A percentile compares a stretch with the other conserved stretches of the same genome.
phyloP scores from a whole-genome alignment of 2,797 vertebrate species.

The Phalloptychus januarius region DNA sequence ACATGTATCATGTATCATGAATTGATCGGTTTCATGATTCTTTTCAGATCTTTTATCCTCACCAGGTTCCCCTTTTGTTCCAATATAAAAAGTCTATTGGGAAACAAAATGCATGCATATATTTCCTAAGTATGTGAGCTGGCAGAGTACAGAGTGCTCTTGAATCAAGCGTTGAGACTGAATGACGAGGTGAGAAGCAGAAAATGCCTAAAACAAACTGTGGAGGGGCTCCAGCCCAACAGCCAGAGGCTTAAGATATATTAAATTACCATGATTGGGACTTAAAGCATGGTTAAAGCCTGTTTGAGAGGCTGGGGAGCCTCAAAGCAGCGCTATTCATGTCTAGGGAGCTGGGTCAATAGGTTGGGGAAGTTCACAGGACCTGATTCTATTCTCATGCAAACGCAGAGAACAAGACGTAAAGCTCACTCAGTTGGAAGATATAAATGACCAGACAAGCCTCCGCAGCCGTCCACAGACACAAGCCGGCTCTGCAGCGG shows the following conservation, averaged over 20 bases:
- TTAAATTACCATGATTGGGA: constrained; percentile 99
- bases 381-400: constrained; percentile 95
- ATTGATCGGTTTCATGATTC: neutral
- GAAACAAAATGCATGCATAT: neutral
- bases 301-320: constrained; percentile 88
- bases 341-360: constrained; percentile 90
- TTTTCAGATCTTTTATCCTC: constrained; percentile 54
- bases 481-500: constrained; percentile 79
- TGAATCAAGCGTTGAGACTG: constrained; percentile 79
- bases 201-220: constrained; percentile 96
- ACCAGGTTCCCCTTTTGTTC: constrained; percentile 73
- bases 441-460: constrained; percentile 96
- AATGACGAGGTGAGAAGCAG: constrained; percentile 88
- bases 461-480: constrained; percentile 82
- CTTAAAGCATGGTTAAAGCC: constrained; percentile 91
- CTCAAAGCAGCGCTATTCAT: constrained; percentile 91
- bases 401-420: constrained; percentile 88
- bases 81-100: neutral
- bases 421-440: constrained; percentile 93
- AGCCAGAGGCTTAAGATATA: constrained; percentile 93
- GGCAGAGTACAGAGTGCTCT: constrained; percentile 72
- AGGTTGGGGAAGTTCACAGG: constrained; percentile 95
- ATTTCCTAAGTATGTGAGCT: neutral
- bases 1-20: neutral
- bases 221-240: constrained; percentile 89